phyloP scores from a whole-genome alignment of 2,113 vertebrate genomes.

The Neolamprologus longior region DNA sequence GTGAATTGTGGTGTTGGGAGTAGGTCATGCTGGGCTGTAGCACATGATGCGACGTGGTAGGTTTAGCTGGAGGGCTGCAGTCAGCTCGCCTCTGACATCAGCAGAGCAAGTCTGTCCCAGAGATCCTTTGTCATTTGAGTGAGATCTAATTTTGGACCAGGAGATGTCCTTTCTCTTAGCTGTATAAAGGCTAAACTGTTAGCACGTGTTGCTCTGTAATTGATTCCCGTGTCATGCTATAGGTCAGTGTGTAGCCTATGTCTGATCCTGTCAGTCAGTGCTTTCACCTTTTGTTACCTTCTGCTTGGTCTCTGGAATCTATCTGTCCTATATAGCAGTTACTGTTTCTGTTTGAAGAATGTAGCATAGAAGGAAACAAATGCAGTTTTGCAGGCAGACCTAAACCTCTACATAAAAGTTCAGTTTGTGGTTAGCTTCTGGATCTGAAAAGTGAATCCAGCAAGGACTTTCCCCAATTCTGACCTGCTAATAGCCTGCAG shows the following conservation, averaged over 20 bases:
- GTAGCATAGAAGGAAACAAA: background rate
- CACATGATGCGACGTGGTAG: conserved; percentile 51
- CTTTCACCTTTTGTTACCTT: background rate
- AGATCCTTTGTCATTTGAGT: conserved; percentile 72
- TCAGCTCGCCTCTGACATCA: conserved; percentile 49
- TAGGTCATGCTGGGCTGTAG: conserved; percentile 22
- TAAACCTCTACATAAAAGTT: background rate
- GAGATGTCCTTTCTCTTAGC: conserved; percentile 43
- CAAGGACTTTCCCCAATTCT: background rate
- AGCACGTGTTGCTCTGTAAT: conserved; percentile 7
- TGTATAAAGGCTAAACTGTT: background rate
- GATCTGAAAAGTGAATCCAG: background rate
- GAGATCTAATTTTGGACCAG: conserved; percentile 57
- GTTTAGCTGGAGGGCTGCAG: conserved; percentile 27
- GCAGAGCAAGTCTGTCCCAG: conserved; percentile 26
- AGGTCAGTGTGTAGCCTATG: background rate
- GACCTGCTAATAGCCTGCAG: background rate
- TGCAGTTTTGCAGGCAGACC: background rate
- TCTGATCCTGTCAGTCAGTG: background rate
- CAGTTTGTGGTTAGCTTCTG: background rate
- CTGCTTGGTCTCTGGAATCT: background rate
- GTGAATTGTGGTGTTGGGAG: background rate
- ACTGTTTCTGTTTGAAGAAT: background rate
- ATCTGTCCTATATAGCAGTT: background rate
- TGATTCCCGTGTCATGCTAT: background rate